phyloP scores from a whole-genome alignment of 2,113 vertebrate genomes.

The Tachuris rubrigastra region DNA sequence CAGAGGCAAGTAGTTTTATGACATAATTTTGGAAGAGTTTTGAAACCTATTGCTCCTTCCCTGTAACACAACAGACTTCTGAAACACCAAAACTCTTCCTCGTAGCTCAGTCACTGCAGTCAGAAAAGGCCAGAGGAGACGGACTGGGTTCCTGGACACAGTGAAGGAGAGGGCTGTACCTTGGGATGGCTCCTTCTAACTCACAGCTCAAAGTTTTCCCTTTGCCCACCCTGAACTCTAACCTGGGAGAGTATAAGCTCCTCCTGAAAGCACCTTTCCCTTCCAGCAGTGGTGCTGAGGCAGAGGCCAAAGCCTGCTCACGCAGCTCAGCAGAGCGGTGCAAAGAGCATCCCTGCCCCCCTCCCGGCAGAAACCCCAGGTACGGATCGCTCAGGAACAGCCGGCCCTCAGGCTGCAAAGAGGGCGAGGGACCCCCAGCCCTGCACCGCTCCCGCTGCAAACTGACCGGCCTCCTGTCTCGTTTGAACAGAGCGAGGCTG shows the following conservation, averaged over 20 bases:
- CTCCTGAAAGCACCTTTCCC: background rate
- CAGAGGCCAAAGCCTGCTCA: background rate
- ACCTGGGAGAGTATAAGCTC: background rate
- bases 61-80: background rate
- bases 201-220: background rate
- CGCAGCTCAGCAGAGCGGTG: accelerated
- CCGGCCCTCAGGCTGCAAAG: slow-evolving; percentile 7
- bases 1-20: background rate
- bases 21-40: background rate
- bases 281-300: background rate
- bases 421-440: background rate
- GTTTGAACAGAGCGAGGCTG: background rate
- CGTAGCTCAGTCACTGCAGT: background rate
- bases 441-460: slow-evolving; percentile 5
- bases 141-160: background rate
- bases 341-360: background rate
- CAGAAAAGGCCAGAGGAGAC: background rate
- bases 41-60: background rate
- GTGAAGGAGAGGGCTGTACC: background rate
- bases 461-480: slow-evolving; percentile 48
- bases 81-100: background rate
- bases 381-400: slow-evolving; percentile 2
- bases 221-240: background rate
- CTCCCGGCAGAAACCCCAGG: background rate
- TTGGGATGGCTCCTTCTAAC: background rate